These are phyloP conservation scores for Thalassophryne amazonica DNA, from an alignment of 2,797 vertebrate species.

Conservation along the genomic window DNA sequence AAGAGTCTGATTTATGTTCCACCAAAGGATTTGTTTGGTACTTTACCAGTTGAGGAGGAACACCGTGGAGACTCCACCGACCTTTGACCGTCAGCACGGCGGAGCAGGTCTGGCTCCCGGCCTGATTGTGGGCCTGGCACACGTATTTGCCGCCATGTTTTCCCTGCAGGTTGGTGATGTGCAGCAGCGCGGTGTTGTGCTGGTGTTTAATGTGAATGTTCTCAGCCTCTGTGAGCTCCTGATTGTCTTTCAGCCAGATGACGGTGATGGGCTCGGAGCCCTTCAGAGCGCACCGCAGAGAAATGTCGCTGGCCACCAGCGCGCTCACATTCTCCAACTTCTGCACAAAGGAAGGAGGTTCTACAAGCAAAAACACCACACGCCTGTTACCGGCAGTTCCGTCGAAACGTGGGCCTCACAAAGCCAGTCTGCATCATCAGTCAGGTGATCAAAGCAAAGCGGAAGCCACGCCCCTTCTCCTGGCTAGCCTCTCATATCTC, in stretches of 20 bases:
- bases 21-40: too few relatives aligned
- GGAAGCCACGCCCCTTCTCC: too few relatives aligned
- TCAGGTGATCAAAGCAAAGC: too few relatives aligned
- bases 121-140: slow-evolving; percentile 96
- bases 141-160: slow-evolving; percentile 91
- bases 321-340: slow-evolving; percentile 89
- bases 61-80: too few relatives aligned
- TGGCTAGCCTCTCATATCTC: too few relatives aligned
- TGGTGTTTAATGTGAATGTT: slow-evolving; percentile 88
- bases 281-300: slow-evolving; percentile 87
- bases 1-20: too few relatives aligned
- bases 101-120: slow-evolving; percentile 92
- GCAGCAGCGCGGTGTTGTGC: slow-evolving; percentile 83
- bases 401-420: neutral
- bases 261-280: slow-evolving; percentile 90
- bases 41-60: too few relatives aligned
- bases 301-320: slow-evolving; percentile 83
- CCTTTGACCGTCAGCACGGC: slow-evolving; percentile 92
- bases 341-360: slow-evolving; percentile 89
- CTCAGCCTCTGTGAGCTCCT: slow-evolving; percentile 89
- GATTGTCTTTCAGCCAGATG: slow-evolving; percentile 93
- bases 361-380: slow-evolving; percentile 65
- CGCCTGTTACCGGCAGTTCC: neutral
- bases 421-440: neutral
- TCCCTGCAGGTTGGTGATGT: slow-evolving; percentile 84